Evolutionary conservation across 2,797 vertebrate species (phyloP).

Genomic region (Labeo calbasu): DNA sequence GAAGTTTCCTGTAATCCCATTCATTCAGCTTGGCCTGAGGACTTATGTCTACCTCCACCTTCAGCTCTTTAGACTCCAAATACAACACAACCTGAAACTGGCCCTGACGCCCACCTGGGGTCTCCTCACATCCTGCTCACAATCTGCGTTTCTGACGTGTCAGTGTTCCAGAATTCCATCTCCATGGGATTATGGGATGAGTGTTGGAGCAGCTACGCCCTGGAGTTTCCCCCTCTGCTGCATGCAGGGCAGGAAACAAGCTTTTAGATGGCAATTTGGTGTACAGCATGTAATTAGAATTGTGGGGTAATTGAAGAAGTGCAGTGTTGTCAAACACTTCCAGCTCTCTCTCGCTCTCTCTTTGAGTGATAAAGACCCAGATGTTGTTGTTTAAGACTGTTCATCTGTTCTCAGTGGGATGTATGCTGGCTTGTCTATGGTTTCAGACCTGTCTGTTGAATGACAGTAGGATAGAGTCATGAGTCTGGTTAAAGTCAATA

Average conservation of each 20-base stretch:
- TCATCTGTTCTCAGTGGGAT: not conserved
- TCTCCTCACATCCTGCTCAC: slow-evolving; percentile 57
- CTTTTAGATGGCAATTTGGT: slow-evolving; percentile 63
- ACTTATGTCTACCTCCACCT: slow-evolving; percentile 38
- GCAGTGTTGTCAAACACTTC: slow-evolving; percentile 21
- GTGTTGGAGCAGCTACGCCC: slow-evolving; percentile 50
- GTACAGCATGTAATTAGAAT: slow-evolving; percentile 66
- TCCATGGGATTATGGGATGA: slow-evolving; percentile 45
- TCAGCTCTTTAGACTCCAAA: slow-evolving; percentile 29
- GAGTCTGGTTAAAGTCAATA: slow-evolving; percentile 68
- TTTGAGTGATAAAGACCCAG: not conserved
- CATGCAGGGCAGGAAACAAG: slow-evolving; percentile 60
- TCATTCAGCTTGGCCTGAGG: slow-evolving; percentile 63
- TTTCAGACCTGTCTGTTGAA: slow-evolving; percentile 10
- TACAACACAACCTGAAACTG: slow-evolving; percentile 53
- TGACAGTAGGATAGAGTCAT: slow-evolving; percentile 55
- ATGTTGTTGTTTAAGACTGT: slow-evolving; percentile 15
- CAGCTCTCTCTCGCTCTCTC: not conserved
- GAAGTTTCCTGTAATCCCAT: slow-evolving; percentile 74
- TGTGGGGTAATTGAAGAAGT: slow-evolving; percentile 63
- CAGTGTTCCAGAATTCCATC: not conserved
- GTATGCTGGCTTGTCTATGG: not conserved
- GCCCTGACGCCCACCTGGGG: slow-evolving; percentile 43
- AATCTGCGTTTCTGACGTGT: slow-evolving; percentile 1
- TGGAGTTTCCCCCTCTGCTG: slow-evolving; percentile 63